A percentile compares a stretch with the other conserved stretches of the same genome.
These are phyloP conservation scores for Itoplectis maculator DNA, from an alignment of 2,888 invertebrate genomes.

Conservation along the genomic window DNA sequence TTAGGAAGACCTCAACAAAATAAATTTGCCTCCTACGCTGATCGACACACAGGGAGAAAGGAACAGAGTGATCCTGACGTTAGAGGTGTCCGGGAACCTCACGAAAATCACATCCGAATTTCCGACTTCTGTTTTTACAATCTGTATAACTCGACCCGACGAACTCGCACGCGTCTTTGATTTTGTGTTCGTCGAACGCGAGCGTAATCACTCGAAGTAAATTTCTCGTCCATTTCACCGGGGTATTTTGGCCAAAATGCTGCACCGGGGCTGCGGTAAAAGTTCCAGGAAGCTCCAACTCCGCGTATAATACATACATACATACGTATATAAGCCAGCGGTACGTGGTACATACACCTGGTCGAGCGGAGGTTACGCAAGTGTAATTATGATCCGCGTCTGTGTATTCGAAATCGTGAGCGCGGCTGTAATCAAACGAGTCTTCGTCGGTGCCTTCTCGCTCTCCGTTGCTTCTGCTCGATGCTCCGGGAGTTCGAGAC, in stretches of 20 bases:
- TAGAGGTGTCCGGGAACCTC: background rate
- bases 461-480: constrained; percentile 13
- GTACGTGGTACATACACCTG: constrained; percentile 70
- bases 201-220: constrained; percentile 40
- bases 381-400: constrained; percentile 77
- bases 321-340: background rate
- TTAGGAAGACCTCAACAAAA: too few relatives aligned
- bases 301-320: background rate
- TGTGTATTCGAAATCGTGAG: constrained; percentile 67
- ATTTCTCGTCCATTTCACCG: constrained; percentile 39
- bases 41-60: background rate
- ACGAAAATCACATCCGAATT: background rate
- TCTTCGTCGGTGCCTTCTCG: constrained; percentile 61
- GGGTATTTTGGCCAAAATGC: constrained; percentile 42
- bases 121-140: constrained; percentile 37
- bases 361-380: constrained; percentile 74
- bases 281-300: constrained; percentile 45
- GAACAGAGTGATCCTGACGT: background rate
- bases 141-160: constrained; percentile 34
- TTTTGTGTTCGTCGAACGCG: constrained; percentile 45
- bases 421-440: constrained; percentile 77
- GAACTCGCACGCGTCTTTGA: constrained; percentile 25
- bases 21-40: too few relatives aligned
- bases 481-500: constrained; percentile 25
- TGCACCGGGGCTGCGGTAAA: constrained; percentile 9